phyloP scores from a whole-genome alignment of 2,113 vertebrate species.

The Myocastor coypus region DNA sequence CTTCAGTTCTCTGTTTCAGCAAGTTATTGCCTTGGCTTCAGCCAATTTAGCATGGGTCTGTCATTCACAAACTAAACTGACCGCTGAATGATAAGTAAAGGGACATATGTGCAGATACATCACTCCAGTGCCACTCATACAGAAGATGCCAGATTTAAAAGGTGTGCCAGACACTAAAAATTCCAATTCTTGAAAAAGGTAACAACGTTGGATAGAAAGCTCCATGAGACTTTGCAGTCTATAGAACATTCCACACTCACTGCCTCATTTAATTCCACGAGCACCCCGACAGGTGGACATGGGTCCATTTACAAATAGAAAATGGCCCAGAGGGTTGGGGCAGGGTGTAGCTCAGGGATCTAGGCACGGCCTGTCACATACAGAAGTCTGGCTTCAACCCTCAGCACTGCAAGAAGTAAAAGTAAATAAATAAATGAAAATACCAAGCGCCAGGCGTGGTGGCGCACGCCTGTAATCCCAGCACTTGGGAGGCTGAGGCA shows the following conservation, averaged over 20 bases:
- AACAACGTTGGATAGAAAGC: neutral
- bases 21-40: neutral
- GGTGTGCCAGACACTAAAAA: neutral
- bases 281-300: neutral
- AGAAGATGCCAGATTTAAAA: neutral
- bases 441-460: too few relatives aligned
- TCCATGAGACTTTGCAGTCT: neutral
- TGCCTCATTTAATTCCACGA: neutral
- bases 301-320: neutral
- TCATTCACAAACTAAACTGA: conserved; percentile 3
- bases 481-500: too few relatives aligned
- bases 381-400: neutral
- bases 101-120: neutral
- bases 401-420: neutral
- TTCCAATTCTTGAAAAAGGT: neutral
- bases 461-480: too few relatives aligned
- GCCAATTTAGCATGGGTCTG: neutral
- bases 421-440: too few relatives aligned
- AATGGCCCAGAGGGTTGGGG: neutral
- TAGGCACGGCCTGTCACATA: neutral
- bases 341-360: neutral
- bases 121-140: neutral
- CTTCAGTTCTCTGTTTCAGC: neutral
- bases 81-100: neutral
- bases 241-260: neutral